Base-by-base conservation (phyloP, 2,888 invertebrate species). In the Caenorhabditis zanzibari region DNA sequence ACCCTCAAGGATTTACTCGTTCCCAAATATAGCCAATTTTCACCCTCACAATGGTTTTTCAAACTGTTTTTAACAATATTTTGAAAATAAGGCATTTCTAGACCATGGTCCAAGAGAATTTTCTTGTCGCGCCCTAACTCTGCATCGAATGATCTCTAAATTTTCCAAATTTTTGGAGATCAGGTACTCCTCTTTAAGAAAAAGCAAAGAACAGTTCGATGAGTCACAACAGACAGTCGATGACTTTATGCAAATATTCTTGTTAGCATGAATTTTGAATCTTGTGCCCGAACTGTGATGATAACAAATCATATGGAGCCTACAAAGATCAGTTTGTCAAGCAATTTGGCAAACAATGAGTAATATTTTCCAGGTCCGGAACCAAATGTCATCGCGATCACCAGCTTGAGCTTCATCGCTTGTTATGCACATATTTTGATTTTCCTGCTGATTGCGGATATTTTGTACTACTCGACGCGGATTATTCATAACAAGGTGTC, bases 391-490 rank as follows among this genome's bases (percentile, higher is more conserved):
- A 68, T 87, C 16, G 88, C 89, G 0, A 49, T 89, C 32, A 72
- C 79, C 2, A 85, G 87, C 59, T 47, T 89, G 38, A 84, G 80
- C 35, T 82, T 86, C 16, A 64, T 89, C 32, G 89, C 86, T 26
- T 81, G 77, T 32, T 89, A 87, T 35, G 83, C 86, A 0, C 89
- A 89, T 54, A 82, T 89, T 19, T 54, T 84, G 26, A 52, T 88
- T 2, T 84, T 86, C 56, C 66, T 86, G 1, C 35, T 82, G 0
- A 68, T 88, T 6, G 81, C 81, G 19, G 86, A 88, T 22, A 14
- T 84, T 12, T 24, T 85, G 7, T 49, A 47, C 41, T 74, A 56
- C 28, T 16, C 56, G 6, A 66, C 69, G 6, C 63, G 59, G 12
- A 16, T 80, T 0, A 61, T 84, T 35, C 80, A 84, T n/a, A 49